A percentile compares a stretch with the other conserved stretches of the same genome.
These are phyloP conservation scores for Zosterops pallidus DNA, from an alignment of 2,113 vertebrate species.

Conservation along the genomic window DNA sequence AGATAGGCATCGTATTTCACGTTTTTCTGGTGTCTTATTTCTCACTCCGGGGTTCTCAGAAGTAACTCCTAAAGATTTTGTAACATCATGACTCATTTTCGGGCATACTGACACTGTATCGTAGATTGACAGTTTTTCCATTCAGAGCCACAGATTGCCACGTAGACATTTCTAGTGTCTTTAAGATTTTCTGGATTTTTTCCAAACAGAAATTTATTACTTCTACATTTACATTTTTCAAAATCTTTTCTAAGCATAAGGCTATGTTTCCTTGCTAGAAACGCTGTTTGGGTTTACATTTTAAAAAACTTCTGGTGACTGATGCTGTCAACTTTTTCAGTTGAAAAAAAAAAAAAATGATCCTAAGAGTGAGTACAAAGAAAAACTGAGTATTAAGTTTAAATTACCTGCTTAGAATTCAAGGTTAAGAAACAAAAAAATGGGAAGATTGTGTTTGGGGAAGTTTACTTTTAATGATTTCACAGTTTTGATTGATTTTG, in stretches of 20 bases:
- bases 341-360: too few relatives aligned
- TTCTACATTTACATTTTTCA: neutral
- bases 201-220: neutral
- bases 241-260: neutral
- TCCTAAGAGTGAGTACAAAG: neutral
- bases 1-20: rapidly evolving
- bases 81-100: neutral
- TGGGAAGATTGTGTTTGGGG: neutral
- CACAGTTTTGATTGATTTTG: neutral
- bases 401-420: neutral
- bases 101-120: neutral
- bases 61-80: neutral
- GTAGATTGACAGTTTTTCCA: neutral
- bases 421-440: neutral
- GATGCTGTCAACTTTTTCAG: neutral
- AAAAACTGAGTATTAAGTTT: neutral
- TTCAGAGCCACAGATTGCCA: too few relatives aligned
- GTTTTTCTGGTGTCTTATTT: neutral
- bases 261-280: neutral
- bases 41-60: neutral
- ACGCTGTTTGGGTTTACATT: neutral
- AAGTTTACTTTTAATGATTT: neutral
- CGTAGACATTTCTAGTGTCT: rapidly evolving
- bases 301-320: neutral
- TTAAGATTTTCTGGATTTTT: neutral